phyloP scores from a whole-genome alignment of 2,888 invertebrate genomes.

The Margaritifera margaritifera region DNA sequence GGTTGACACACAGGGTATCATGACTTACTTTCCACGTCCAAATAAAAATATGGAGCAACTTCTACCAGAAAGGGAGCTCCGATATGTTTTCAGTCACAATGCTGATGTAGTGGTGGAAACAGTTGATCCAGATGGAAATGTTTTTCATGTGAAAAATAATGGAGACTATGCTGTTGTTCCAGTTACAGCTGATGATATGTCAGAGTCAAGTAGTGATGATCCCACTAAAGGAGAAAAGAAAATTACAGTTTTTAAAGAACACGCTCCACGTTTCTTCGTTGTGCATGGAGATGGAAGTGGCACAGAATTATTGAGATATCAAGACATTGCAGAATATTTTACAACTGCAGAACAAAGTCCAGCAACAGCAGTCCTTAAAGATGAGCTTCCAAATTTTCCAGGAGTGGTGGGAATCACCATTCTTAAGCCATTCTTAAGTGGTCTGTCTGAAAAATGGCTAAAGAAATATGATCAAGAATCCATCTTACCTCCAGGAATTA shows the following conservation, averaged over 20 bases:
- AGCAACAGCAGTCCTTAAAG: conserved; percentile 67
- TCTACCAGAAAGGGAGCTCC: conserved; percentile 54
- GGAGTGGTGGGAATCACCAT: conserved; percentile 69
- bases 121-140: conserved; percentile 67
- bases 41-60: conserved; percentile 56
- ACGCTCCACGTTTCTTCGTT: conserved; percentile 70
- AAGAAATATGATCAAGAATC: conserved; percentile 65
- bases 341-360: conserved; percentile 66
- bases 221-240: conserved; percentile 40
- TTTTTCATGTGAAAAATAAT: conserved; percentile 66
- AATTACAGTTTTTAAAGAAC: conserved; percentile 58
- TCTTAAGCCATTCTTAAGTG: conserved; percentile 62
- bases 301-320: conserved; percentile 67
- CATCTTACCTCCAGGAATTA: conserved; percentile 69
- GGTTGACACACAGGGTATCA: conserved; percentile 57
- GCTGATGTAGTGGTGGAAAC: conserved; percentile 66
- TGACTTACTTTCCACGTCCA: conserved; percentile 60
- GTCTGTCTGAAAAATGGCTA: conserved; percentile 68
- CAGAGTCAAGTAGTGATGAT: conserved; percentile 49
- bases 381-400: conserved; percentile 69
- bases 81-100: conserved; percentile 67
- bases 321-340: conserved; percentile 69
- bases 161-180: conserved; percentile 65
- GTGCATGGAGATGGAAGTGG: conserved; percentile 70
- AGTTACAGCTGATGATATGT: conserved; percentile 47